A percentile compares a stretch with the other conserved stretches of the same genome.
These are phyloP conservation scores for Apodemus speciosus DNA, from an alignment of 2,113 vertebrate genomes.

Conservation along the genomic window DNA sequence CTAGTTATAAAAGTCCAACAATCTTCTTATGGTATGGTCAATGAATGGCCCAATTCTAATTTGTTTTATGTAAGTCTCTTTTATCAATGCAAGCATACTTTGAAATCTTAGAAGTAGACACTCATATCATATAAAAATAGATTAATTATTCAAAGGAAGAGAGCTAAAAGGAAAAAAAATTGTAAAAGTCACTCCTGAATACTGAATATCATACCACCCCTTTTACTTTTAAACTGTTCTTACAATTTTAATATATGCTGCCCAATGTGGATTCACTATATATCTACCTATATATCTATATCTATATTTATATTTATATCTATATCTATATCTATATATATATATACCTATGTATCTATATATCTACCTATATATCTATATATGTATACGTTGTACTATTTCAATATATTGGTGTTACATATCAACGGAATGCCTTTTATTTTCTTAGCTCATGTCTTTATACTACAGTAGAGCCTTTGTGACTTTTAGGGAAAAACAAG, in stretches of 20 bases:
- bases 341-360: too few species aligned
- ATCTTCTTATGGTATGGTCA: background rate
- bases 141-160: background rate
- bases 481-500: background rate
- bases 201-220: background rate
- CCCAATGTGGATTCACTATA: background rate
- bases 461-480: background rate
- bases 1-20: background rate
- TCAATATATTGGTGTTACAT: background rate
- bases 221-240: background rate
- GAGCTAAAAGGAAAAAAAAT: background rate
- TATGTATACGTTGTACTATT: background rate
- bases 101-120: background rate
- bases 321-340: too few species aligned
- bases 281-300: too few species aligned
- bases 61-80: conserved; percentile 38
- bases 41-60: background rate
- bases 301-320: too few species aligned
- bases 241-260: background rate
- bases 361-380: too few species aligned
- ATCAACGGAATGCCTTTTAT: background rate
- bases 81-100: background rate
- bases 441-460: background rate
- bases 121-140: background rate
- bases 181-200: background rate